Evolutionary conservation across 2,888 invertebrate species (phyloP).

Genomic region (Balanococcus diminutus): DNA sequence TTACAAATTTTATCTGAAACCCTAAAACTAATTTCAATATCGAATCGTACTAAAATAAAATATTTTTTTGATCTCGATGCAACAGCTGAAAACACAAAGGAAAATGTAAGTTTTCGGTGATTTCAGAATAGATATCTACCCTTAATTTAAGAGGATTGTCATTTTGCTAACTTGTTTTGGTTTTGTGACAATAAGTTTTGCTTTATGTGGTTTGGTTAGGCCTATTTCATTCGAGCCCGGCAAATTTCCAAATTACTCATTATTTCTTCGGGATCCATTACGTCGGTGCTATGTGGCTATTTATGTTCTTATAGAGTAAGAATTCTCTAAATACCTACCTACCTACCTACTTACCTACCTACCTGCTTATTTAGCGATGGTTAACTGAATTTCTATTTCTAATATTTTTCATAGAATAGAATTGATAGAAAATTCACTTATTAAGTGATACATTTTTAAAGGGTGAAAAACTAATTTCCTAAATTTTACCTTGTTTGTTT

Average conservation of each 20-base stretch:
- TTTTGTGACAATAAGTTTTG: neutral
- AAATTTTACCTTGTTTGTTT: too few species aligned
- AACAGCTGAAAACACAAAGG: neutral
- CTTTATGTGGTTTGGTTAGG: neutral
- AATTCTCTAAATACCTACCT: neutral
- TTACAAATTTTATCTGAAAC: slow-evolving; percentile 5
- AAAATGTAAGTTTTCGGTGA: neutral
- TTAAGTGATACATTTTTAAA: too few species aligned
- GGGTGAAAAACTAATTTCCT: too few species aligned
- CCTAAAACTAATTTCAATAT: neutral
- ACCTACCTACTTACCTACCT: too few species aligned
- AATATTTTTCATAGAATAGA: too few species aligned
- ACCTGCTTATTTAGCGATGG: neutral
- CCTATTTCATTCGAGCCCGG: neutral
- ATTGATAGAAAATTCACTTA: too few species aligned
- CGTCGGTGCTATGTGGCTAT: neutral
- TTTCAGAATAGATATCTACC: neutral
- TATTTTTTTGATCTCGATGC: slow-evolving; percentile 1
- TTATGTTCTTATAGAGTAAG: neutral
- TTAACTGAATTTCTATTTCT: neutral
- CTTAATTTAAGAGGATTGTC: slow-evolving; percentile 41
- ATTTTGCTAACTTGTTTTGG: slow-evolving; percentile 13
- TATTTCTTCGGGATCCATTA: neutral
- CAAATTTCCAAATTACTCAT: neutral
- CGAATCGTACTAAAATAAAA: neutral